These are phyloP conservation scores for Nysson spinosus DNA, from an alignment of 2,888 invertebrate genomes.

Conservation along the genomic window DNA sequence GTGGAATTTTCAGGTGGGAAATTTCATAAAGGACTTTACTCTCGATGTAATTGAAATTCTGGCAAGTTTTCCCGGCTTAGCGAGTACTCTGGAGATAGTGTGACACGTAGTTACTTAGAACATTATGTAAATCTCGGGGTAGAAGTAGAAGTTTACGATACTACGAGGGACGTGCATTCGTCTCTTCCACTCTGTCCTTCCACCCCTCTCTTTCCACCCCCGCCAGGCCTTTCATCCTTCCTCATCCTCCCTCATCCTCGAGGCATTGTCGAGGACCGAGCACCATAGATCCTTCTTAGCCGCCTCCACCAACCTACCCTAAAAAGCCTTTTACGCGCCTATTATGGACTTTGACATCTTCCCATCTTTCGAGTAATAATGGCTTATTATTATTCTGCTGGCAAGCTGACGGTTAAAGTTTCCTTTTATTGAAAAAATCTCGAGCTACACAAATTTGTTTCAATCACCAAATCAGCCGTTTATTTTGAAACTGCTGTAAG, in stretches of 20 bases:
- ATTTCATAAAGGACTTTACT: too few species aligned
- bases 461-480: too few species aligned
- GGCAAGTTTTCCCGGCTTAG: background rate
- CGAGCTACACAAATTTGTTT: too few species aligned
- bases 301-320: conserved; percentile 4
- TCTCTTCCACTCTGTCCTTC: background rate
- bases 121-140: conserved; percentile 11
- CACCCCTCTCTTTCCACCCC: background rate
- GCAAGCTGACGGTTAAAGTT: background rate
- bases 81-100: background rate
- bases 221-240: background rate
- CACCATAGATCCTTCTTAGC: conserved; percentile 10
- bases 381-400: conserved; percentile 3
- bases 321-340: conserved; percentile 23
- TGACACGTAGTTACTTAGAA: background rate
- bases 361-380: background rate
- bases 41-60: conserved; percentile 14
- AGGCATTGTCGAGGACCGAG: background rate
- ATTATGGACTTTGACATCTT: conserved; percentile 18
- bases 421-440: background rate
- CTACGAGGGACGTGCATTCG: background rate
- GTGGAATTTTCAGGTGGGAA: background rate
- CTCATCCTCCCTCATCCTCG: background rate
- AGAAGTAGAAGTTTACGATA: background rate
- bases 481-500: too few species aligned